Percentiles rank a stretch among this genome's conserved stretches.
Conservation (phyloP, 2,113 vertebrate species). For the Tichodroma muraria region DNA sequence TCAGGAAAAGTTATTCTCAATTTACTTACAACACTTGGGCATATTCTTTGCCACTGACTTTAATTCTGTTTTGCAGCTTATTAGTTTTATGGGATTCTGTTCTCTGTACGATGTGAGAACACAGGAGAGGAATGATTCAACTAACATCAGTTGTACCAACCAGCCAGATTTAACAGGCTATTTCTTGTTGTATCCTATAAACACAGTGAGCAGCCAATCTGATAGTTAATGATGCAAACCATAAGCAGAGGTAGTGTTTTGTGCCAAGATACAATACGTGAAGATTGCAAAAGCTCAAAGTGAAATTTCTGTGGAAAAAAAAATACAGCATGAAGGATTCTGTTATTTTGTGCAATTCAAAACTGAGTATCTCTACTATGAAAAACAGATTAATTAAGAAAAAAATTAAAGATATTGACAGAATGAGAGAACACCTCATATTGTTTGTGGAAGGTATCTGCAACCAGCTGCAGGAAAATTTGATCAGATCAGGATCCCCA, state of each 20-base stretch:
- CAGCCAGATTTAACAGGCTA: slow-evolving; percentile 58
- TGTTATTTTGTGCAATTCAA: not conserved
- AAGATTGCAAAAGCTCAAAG: slow-evolving; percentile 40
- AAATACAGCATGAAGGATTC: not conserved
- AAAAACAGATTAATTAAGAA: not conserved
- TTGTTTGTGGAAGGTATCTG: not conserved
- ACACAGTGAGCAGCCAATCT: slow-evolving; percentile 57
- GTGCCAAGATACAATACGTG: slow-evolving; percentile 26
- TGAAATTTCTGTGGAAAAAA: slow-evolving; percentile 17
- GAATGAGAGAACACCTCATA: not conserved
- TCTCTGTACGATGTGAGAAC: slow-evolving; percentile 20
- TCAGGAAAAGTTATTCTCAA: not conserved
- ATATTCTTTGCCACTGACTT: not conserved
- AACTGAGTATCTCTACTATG: not conserved
- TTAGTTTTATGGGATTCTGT: slow-evolving; percentile 11
- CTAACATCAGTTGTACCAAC: slow-evolving; percentile 29
- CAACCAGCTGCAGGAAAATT: not conserved
- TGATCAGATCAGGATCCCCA: not conserved
- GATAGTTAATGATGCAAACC: slow-evolving; percentile 59
- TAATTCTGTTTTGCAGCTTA: slow-evolving; percentile 9
- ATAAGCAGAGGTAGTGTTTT: slow-evolving; percentile 28
- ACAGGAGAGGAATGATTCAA: slow-evolving; percentile 24
- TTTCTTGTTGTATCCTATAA: slow-evolving; percentile 59
- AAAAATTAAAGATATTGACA: not conserved
- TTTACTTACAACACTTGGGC: not conserved